Evolutionary conservation across 2,888 invertebrate species (phyloP), one percentile per base, ranked within the genome.

Genomic region (Dilophus febrilis): DNA sequence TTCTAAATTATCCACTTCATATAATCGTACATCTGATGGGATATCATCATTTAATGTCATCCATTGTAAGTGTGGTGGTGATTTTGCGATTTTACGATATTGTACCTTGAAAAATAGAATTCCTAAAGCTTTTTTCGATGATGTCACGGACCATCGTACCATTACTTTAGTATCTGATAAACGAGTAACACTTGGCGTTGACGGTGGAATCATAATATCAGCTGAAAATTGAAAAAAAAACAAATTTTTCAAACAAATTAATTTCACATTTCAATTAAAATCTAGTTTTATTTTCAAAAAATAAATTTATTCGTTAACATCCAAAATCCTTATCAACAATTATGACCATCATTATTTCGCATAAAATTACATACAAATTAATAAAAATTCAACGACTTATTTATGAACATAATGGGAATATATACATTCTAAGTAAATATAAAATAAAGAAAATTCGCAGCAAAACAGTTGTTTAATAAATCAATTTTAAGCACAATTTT

Each of bases 101-200:
- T 87, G 86, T 3, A 86, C 80, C 65, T 90, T 90, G 59, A 88
- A 94, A 58, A 91, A 91, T 49, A 72, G 71, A 50, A 94, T 90
- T 1, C 78, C 71, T 17, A 92, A 63, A 35, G 74, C 75, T 53
- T 87, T 85, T 17, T 72, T 68, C 3, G 81, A 77, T 22, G 22
- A 8, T 22, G 22, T 4, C 0, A 88, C 83, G 12, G 70, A 69
- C 94, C 94, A 95, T 26, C 87, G 74, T 11, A 94, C 79, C 81
- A 91, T 88, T 1, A 92, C 92, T 10, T 90, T 84, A 34, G 84
- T 78, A 51, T 94, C 91, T 0, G 84, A 80, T 37, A 91, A 64
- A 18, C 90, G 72, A 0, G 86, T 84, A 31, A 95, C 79, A 50
- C 80, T 83, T 0, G 94, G 94, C 16, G 74, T 75, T 2, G 83